Percentiles rank a stretch among this genome's conserved stretches.
Conservation (phyloP, 92 coral and sea anemone species). For the Epizoanthus scotinus region DNA sequence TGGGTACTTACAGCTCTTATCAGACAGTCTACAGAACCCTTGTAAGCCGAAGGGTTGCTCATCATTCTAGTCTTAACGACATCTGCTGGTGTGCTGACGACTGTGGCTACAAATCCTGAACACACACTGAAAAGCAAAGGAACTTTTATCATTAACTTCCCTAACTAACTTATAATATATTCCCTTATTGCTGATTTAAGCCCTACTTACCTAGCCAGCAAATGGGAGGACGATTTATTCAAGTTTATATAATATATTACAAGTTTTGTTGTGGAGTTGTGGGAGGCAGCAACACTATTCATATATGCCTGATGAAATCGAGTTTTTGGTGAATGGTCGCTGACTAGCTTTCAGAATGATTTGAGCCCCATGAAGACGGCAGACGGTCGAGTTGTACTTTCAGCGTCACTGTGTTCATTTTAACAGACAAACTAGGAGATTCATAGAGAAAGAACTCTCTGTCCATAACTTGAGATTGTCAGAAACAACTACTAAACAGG, state of each 20-base stretch:
- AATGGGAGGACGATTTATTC: not conserved
- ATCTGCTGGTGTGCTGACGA: constrained; percentile 95
- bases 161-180: too few species aligned
- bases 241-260: not conserved
- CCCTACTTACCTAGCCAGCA: not conserved
- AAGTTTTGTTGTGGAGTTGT: not conserved
- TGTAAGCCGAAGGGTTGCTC: constrained; percentile 86
- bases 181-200: too few species aligned
- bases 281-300: not conserved
- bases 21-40: constrained; percentile 88
- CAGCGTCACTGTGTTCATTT: not conserved
- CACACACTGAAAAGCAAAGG: constrained; percentile 57
- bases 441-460: not conserved
- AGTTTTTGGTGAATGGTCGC: too few species aligned
- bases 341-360: too few species aligned
- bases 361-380: too few species aligned
- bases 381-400: too few species aligned
- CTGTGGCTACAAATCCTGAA: constrained; percentile 84
- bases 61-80: constrained; percentile 92
- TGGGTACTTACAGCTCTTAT: constrained; percentile 71
- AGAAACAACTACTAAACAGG: not conserved
- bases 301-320: too few species aligned
- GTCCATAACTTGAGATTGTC: not conserved
- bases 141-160: too few species aligned
- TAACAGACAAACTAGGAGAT: not conserved